A percentile compares a stretch with the other conserved stretches of the same genome.
phyloP scores from a whole-genome alignment of 2,113 vertebrate genomes.

The Dasyurus viverrinus region DNA sequence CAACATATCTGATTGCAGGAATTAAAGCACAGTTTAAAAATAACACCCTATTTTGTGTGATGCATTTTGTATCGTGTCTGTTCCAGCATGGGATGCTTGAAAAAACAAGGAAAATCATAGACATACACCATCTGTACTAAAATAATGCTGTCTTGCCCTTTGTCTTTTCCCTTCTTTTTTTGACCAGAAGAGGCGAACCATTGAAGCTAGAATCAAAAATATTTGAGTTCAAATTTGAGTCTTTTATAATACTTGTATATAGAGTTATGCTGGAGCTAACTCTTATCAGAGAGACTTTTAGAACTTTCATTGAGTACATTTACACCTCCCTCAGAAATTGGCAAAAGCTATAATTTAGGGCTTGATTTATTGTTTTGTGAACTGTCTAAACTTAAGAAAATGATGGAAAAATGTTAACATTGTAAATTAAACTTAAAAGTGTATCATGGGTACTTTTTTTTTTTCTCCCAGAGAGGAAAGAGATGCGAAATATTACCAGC shows the following conservation, averaged over 20 bases:
- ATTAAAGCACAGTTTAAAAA: slow-evolving; percentile 76
- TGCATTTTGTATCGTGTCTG: neutral
- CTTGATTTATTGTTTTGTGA: neutral
- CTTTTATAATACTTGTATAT: neutral
- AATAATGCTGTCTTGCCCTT: neutral
- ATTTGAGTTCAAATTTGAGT: neutral
- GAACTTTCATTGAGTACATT: neutral
- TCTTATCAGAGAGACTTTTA: neutral
- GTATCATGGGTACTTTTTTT: neutral
- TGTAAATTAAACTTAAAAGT: neutral
- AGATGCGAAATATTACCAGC: neutral
- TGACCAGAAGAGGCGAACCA: neutral
- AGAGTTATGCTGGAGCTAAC: neutral
- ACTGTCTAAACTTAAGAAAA: neutral
- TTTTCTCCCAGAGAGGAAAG: neutral
- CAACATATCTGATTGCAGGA: slow-evolving; percentile 62
- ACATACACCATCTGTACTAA: neutral
- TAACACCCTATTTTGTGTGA: neutral
- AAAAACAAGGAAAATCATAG: neutral
- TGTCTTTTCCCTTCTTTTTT: neutral
- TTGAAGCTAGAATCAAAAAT: neutral
- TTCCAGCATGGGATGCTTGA: neutral
- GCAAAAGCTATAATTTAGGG: neutral
- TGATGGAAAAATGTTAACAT: neutral
- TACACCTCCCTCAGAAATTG: neutral